A percentile compares a stretch with the other conserved stretches of the same genome.
phyloP scores from a whole-genome alignment of 2,113 vertebrate species.

The Thamnophis sirtalis region DNA sequence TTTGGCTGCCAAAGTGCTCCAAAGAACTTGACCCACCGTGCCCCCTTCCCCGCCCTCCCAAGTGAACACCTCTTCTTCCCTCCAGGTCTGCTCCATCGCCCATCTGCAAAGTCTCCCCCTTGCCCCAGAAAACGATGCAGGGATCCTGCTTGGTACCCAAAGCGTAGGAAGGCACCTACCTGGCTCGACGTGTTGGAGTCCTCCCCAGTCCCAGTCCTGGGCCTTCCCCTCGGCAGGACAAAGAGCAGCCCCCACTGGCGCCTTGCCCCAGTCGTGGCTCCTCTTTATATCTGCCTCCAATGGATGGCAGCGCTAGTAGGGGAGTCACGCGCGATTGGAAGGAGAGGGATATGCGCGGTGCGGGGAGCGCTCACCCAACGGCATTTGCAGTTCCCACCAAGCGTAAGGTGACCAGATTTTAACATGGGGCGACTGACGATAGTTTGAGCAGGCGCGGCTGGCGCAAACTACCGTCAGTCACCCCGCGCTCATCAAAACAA shows the following conservation, averaged over 20 bases:
- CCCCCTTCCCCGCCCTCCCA: background rate
- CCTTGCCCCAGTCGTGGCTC: background rate
- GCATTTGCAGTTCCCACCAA: background rate
- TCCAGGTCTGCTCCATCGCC: background rate
- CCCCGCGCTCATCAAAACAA: no score
- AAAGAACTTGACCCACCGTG: no score
- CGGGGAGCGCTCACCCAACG: constrained; percentile 19
- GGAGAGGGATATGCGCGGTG: background rate
- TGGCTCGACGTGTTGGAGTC: background rate
- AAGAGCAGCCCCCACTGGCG: constrained; percentile 23
- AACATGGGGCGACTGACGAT: no score
- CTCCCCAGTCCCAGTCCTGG: background rate
- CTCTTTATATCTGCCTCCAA: background rate
- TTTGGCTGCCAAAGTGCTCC: no score
- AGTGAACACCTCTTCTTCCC: background rate
- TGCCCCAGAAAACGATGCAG: background rate
- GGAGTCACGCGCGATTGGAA: background rate
- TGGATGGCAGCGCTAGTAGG: background rate
- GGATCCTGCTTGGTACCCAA: background rate
- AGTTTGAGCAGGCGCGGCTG: no score
- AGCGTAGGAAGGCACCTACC: background rate
- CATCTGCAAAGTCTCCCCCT: background rate
- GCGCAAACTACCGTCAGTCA: no score
- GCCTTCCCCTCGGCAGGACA: constrained; percentile 36
- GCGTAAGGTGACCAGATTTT: no score